Conservation (phyloP, 2,888 invertebrate genomes). For the Leistus spinibarbis region DNA sequence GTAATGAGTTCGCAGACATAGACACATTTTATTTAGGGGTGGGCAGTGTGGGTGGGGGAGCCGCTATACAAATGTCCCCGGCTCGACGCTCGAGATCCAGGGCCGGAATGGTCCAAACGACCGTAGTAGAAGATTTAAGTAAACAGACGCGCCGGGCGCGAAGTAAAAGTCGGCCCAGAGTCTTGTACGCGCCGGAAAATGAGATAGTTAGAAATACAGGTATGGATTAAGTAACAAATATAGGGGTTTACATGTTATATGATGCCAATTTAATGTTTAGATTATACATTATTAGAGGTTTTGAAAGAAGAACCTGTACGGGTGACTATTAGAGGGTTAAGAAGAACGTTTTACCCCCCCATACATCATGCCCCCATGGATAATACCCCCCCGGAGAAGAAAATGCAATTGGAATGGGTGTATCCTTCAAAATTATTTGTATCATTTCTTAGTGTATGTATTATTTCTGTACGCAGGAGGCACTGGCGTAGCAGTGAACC, state of each 20-base stretch:
- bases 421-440: conserved; percentile 62
- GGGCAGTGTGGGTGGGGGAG: conserved; percentile 56
- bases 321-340: conserved; percentile 79
- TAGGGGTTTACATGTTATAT: not conserved
- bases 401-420: conserved; percentile 92
- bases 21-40: conserved; percentile 87
- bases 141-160: conserved; percentile 68
- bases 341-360: conserved; percentile 87
- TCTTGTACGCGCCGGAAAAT: conserved; percentile 81
- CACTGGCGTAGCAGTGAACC: too few species aligned
- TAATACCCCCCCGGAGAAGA: conserved; percentile 86
- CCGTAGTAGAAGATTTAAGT: conserved; percentile 61
- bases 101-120: conserved; percentile 59
- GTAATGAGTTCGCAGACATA: conserved; percentile 90
- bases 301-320: conserved; percentile 85
- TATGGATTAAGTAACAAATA: conserved; percentile 49
- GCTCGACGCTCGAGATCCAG: conserved; percentile 70
- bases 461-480: too few species aligned
- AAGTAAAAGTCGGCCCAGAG: conserved; percentile 85
- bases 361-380: conserved; percentile 84
- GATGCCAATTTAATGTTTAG: conserved; percentile 54
- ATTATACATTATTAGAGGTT: conserved; percentile 83
- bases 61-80: conserved; percentile 65
- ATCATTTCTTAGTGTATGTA: not conserved
- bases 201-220: conserved; percentile 81